These are phyloP conservation scores for Mylabris phalerata DNA, from an alignment of 1,140 invertebrate species.

Conservation along the genomic window DNA sequence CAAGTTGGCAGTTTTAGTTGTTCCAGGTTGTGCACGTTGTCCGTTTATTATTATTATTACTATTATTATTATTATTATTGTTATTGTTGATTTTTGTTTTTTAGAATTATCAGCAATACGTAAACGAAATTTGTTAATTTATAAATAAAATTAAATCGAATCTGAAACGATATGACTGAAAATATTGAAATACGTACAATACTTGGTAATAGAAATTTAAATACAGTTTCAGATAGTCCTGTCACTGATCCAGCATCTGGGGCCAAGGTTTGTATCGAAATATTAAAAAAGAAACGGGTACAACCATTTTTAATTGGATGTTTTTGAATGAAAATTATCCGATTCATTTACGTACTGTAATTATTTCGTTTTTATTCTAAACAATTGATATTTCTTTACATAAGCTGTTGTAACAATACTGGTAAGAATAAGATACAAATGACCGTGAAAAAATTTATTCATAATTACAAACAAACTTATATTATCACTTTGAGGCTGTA, in stretches of 20 bases:
- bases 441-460: too few relatives aligned
- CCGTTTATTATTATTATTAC: too few relatives aligned
- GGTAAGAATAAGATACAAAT: too few relatives aligned
- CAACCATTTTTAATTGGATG: not conserved
- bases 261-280: conserved; percentile 36
- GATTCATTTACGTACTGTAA: too few relatives aligned
- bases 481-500: too few relatives aligned
- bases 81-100: conserved; percentile 8
- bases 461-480: too few relatives aligned
- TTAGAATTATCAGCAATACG: not conserved
- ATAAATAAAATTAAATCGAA: not conserved
- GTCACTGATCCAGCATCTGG: conserved; percentile 46
- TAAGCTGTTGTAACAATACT: too few relatives aligned
- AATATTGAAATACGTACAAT: conserved; percentile 39
- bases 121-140: not conserved
- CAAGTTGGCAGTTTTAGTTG: conserved; percentile 5
- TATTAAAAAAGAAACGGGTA: not conserved
- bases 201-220: conserved; percentile 37
- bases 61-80: too few relatives aligned
- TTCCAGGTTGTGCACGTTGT: conserved; percentile 11
- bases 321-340: not conserved
- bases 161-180: conserved; percentile 32
- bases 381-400: too few relatives aligned
- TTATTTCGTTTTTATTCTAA: too few relatives aligned
- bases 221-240: conserved; percentile 42